Evolutionary conservation across 2,888 invertebrate species (phyloP).

Genomic region (Caradrina clavipalpis): DNA sequence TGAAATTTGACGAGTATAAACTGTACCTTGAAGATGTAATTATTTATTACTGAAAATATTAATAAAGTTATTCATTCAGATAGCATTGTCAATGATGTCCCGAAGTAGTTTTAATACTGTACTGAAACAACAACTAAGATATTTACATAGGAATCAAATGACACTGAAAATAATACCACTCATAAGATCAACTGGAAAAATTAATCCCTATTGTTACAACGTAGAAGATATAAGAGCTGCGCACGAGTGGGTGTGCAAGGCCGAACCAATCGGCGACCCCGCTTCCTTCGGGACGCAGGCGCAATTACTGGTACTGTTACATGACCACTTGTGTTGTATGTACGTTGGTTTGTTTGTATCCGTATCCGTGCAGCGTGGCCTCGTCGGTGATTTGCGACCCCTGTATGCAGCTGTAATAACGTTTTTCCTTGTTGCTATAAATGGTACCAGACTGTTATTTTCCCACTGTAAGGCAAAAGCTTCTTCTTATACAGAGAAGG

Average conservation of each 20-base stretch:
- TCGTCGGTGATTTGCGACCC: slow-evolving; percentile 8
- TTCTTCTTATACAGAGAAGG: no score
- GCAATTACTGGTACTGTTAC: slow-evolving; percentile 53
- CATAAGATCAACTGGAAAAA: slow-evolving; percentile 53
- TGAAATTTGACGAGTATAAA: no score
- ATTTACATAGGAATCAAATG: neutral
- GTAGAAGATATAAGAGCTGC: slow-evolving; percentile 38
- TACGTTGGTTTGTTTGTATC: slow-evolving; percentile 45
- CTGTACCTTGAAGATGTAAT: no score
- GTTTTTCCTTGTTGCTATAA: slow-evolving; percentile 18
- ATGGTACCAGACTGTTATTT: no score
- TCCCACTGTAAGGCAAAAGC: no score
- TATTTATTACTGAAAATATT: neutral
- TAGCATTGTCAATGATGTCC: neutral
- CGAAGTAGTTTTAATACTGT: neutral
- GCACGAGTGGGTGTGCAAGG: slow-evolving; percentile 67
- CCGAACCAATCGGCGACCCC: slow-evolving; percentile 65
- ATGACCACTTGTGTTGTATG: slow-evolving; percentile 50
- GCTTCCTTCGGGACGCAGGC: slow-evolving; percentile 67
- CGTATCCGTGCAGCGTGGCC: slow-evolving; percentile 27
- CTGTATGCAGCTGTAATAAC: slow-evolving; percentile 25
- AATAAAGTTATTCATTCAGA: neutral
- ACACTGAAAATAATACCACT: slow-evolving; percentile 30
- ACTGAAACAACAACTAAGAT: neutral
- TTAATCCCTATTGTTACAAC: slow-evolving; percentile 49